Base-by-base conservation (phyloP, 2,113 vertebrate species). In the Tachysurus fulvidraco region DNA sequence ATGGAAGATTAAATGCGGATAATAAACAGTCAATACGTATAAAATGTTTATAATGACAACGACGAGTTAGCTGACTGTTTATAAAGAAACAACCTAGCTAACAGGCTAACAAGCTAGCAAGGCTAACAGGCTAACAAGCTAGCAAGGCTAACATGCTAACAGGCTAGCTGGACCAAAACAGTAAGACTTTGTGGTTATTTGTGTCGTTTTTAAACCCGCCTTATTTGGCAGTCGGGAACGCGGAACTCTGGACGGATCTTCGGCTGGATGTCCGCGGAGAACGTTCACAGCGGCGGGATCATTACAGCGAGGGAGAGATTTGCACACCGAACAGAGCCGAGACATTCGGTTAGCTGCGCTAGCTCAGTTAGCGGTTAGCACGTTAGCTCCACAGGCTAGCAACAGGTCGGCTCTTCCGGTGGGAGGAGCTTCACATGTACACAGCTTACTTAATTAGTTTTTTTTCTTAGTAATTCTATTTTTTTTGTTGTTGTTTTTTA, bases 221-320 rank as follows among this genome's bases (percentile, higher is more conserved):
- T 94, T 88, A 91, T 93, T 93, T 93, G 82, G 91, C 92, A 76
- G 89, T 87, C 86, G 83, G 69, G 84, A 89, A 85, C 90, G 84
- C 69, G 94, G 90, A 93, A 95, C 93, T 91, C 92, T 91, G 21
- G 88, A 67, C 71, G 44, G 5, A 5, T 80, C 28, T 30, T 91
- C 89, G 85, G 76, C 81, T 83, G 55, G 64, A n/a, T 77, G 86
- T 60, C 89, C 73, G 81, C 36, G 69, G 6, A 28, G 19, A 50
- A 25, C 8, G 77, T 73, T 92, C 88, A 92, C 67, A 89, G 88
- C 86, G 87, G 85, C 69, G 62, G 86, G 62, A 85, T 50, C 89
- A 91, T 90, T 71, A 10, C 62, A 64, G 67, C 69, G 59, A 62
- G n/a, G 55, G 21, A 28, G 10, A 62, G 52, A 84, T 28, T 17